Evolutionary conservation across 2,888 invertebrate genomes (phyloP).

Genomic region (Epinotia bilunana): DNA sequence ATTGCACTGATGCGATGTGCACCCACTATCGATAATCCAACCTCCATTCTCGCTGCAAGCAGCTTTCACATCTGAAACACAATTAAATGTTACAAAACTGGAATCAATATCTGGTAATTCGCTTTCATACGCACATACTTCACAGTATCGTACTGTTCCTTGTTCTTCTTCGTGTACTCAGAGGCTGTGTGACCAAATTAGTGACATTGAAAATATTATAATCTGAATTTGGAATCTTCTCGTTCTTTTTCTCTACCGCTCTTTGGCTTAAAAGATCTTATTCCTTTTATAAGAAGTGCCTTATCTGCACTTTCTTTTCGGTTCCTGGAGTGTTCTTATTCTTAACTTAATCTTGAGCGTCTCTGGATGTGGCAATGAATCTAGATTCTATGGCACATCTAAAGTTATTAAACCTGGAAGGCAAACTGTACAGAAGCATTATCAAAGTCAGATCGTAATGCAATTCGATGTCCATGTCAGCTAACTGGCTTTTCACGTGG

Average conservation of each 20-base stretch:
- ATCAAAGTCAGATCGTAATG: background rate
- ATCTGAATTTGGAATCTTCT: background rate
- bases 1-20: slow-evolving; percentile 5
- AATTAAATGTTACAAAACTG: background rate
- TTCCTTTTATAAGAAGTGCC: slow-evolving; percentile 1
- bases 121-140: background rate
- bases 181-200: no score
- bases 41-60: background rate
- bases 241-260: background rate
- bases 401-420: background rate
- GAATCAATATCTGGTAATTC: background rate
- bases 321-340: background rate
- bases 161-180: no score
- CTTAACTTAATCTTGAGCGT: background rate
- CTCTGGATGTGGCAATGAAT: background rate
- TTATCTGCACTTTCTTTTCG: background rate
- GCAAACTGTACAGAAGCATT: background rate
- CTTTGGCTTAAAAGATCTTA: background rate
- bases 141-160: background rate
- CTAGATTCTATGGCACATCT: background rate
- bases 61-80: background rate
- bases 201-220: background rate
- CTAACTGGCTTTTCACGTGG: slow-evolving; percentile 3
- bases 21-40: slow-evolving; percentile 13
- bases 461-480: background rate